These are phyloP conservation scores for Adela reaumurella DNA, from an alignment of 2,888 invertebrate species.

Conservation along the genomic window DNA sequence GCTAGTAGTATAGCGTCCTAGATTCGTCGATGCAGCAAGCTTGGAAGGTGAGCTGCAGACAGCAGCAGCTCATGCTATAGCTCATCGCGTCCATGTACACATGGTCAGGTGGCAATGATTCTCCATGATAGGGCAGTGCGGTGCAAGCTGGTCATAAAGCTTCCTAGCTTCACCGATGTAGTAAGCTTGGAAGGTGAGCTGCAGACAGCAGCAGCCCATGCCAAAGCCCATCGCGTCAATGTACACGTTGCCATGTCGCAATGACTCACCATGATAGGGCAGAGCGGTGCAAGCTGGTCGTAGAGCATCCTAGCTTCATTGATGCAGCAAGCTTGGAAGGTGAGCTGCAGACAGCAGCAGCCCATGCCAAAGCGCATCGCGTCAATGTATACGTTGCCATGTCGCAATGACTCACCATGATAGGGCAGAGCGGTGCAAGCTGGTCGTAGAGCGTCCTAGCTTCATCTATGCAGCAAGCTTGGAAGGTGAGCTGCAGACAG, in stretches of 20 bases:
- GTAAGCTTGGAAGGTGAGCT: constrained; percentile 94
- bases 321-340: constrained; percentile 96
- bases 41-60: constrained; percentile 93
- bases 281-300: constrained; percentile 83
- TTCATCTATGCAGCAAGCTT: constrained; percentile 94
- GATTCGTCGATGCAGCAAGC: constrained; percentile 97
- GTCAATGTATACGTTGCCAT: constrained; percentile 89
- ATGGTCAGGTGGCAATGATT: too few relatives aligned
- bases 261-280: constrained; percentile 98
- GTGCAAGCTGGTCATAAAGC: constrained; percentile 95
- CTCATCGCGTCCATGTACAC: constrained; percentile 99
- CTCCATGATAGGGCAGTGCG: constrained; percentile 95
- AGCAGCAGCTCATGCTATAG: constrained; percentile 99
- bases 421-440: constrained; percentile 93
- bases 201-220: constrained; percentile 98
- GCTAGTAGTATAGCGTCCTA: constrained; percentile 91
- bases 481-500: constrained; percentile 93
- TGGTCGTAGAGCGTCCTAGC: constrained; percentile 96
- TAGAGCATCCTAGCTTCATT: constrained; percentile 88
- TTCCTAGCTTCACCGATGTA: constrained; percentile 94
- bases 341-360: constrained; percentile 93
- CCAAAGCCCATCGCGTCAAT: constrained; percentile 99
- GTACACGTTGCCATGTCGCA: constrained; percentile 78
- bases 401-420: too few relatives aligned
- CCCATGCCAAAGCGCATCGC: constrained; percentile 99